Evolutionary conservation across 2,113 vertebrate species (phyloP).

Genomic region (Alaudala cheleensis): DNA sequence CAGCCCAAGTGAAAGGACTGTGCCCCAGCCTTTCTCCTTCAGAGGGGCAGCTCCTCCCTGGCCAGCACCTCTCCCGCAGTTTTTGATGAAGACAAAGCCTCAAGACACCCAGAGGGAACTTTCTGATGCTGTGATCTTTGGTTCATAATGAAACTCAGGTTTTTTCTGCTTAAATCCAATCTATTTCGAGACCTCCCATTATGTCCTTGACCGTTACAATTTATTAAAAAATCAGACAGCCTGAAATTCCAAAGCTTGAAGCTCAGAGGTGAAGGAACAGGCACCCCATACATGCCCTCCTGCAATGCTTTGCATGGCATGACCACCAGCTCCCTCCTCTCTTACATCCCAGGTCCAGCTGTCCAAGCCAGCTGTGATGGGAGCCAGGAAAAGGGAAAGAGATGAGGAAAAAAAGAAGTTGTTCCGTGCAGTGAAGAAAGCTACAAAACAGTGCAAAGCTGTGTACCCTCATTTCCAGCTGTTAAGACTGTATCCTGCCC

Average conservation of each 20-base stretch:
- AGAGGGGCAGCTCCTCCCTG: background rate
- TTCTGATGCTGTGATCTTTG: background rate
- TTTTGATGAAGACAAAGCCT: background rate
- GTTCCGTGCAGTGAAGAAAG: background rate
- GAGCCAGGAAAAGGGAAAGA: background rate
- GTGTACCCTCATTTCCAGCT: background rate
- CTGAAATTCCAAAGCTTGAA: background rate
- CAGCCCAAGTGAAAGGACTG: background rate
- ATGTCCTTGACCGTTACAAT: background rate
- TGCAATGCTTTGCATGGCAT: background rate
- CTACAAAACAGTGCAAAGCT: background rate
- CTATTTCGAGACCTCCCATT: background rate
- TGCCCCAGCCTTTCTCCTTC: rapidly evolving
- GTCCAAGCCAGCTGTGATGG: background rate
- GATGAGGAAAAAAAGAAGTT: background rate
- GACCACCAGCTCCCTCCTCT: background rate
- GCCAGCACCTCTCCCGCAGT: background rate
- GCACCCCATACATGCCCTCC: background rate
- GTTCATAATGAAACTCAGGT: rapidly evolving
- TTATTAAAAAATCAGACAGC: background rate
- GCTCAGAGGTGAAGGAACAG: background rate
- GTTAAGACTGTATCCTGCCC: background rate
- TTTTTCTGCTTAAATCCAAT: background rate
- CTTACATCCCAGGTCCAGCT: background rate
- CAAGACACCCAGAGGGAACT: background rate